Conservation (phyloP, 2,888 invertebrate genomes). For the Bibio marci region DNA sequence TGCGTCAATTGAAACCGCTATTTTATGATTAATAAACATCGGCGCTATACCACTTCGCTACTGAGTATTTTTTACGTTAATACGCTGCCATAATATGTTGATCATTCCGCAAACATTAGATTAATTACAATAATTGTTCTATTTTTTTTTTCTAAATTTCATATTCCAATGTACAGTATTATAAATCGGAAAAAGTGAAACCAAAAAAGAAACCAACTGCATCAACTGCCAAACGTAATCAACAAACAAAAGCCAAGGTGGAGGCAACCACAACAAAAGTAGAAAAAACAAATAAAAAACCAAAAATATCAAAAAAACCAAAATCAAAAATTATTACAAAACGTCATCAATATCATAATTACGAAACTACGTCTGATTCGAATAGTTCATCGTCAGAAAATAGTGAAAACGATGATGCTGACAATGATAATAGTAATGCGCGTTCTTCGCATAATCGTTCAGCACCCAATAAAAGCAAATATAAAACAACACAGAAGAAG, state of each 20-base stretch:
- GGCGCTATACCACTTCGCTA: too few relatives aligned
- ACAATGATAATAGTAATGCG: neutral
- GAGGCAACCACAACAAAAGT: constrained; percentile 10
- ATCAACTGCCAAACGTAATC: constrained; percentile 25
- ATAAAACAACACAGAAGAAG: too few relatives aligned
- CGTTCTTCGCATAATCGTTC: neutral
- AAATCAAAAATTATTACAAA: constrained; percentile 30
- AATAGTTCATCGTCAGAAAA: too few relatives aligned
- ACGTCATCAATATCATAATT: constrained; percentile 30
- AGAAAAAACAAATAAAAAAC: constrained; percentile 13
- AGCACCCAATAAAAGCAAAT: constrained; percentile 14
- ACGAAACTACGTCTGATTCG: constrained; percentile 52
- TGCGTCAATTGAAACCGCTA: too few relatives aligned
- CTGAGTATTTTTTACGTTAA: too few relatives aligned
- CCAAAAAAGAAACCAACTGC: constrained; percentile 4
- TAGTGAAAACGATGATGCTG: neutral
- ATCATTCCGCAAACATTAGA: too few relatives aligned
- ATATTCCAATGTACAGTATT: neutral
- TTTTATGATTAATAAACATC: too few relatives aligned
- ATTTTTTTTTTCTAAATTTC: too few relatives aligned
- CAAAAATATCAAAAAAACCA: constrained; percentile 11
- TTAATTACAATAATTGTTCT: too few relatives aligned
- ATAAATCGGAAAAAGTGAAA: neutral
- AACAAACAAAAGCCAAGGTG: constrained; percentile 9
- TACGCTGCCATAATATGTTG: too few relatives aligned